Percentiles rank a stretch among this genome's conserved stretches.
Conservation (phyloP, 2,797 vertebrate genomes). For the Pseudopleuronectes americanus region DNA sequence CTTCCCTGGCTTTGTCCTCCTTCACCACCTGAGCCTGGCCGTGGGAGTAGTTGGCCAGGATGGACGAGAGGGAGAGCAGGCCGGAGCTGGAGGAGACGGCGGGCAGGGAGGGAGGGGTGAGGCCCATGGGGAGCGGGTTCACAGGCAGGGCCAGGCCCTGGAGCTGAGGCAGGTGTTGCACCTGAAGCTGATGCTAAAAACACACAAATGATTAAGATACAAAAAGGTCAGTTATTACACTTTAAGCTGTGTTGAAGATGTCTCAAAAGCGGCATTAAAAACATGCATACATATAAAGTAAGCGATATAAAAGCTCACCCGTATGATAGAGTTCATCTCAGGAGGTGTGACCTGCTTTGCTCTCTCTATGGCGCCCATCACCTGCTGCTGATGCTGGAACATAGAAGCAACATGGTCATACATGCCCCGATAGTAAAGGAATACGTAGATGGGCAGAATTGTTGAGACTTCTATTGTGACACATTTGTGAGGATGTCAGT, state of each 20-base stretch:
- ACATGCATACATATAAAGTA: not conserved
- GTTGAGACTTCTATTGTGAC: not conserved
- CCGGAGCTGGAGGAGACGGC: conserved; percentile 92
- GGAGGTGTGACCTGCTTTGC: conserved; percentile 98
- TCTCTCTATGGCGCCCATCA: conserved; percentile 96
- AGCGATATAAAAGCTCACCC: conserved; percentile 50
- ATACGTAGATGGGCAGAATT: not conserved
- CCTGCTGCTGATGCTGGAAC: conserved; percentile 81
- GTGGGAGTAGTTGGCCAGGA: conserved; percentile 90
- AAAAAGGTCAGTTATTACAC: not conserved
- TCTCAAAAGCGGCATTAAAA: no score
- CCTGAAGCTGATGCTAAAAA: conserved; percentile 98
- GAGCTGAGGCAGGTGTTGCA: conserved; percentile 98
- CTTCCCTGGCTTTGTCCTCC: conserved; percentile 93
- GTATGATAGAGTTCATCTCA: conserved; percentile 97
- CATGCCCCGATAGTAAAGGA: not conserved
- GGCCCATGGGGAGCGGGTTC: conserved; percentile 92
- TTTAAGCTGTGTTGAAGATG: no score
- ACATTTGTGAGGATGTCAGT: not conserved
- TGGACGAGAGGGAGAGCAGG: conserved; percentile 94
- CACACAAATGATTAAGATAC: not conserved
- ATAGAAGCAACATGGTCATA: conserved; percentile 9
- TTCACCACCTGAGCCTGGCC: conserved; percentile 92
- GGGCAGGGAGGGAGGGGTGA: conserved; percentile 90
- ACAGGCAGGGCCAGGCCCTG: conserved; percentile 96